Base-by-base conservation (phyloP, 2,113 vertebrate genomes). In the Manacus vitellinus region DNA sequence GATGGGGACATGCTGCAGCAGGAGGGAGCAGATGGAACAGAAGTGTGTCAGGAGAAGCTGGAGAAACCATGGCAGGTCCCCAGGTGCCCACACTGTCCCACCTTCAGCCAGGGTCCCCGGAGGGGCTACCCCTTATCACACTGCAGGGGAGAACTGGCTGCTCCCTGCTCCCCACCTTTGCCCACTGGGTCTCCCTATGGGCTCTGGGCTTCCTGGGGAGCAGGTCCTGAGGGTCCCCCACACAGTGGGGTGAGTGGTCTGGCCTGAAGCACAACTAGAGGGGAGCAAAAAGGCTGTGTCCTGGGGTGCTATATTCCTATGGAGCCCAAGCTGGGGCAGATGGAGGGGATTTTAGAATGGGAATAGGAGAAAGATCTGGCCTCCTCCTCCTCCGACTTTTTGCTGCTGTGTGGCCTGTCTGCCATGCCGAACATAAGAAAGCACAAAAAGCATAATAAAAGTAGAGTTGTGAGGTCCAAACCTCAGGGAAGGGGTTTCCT, bases 11-110 rank as follows among this genome's bases (percentile, higher is more conserved):
- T 0, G 0, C 30, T 24, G 74, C 3, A 1, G 41, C 3, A 0
- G 47, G 56, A 77, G 59, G 68, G 68, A 91, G 72, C 51, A 31
- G 68, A 41, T 66, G 75, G 86, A 92, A 82, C 89, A 94, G 74
- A 93, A 97, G 31, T 67, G 51, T 93, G 81, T 92, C 95, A 96
- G 73, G 51, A 82, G 54, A 73, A 88, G 71, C 71, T 77, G 43
- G 25, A 47, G 56, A 74, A 92, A 86, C 39, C 72, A 63, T 65
- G 77, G 76, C 93, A 91, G 88, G 75, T 89, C 92, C 85, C 94
- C 87, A 88, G 91, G 74, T 94, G 89, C 92, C 74, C 41, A 72
- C 7, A 62, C 17, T 0, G 9, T 24, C 52, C 75, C 2, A 5
- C 59, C 89, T 70, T 85, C 92, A 80, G 20, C 33, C 21, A 12